phyloP scores from a whole-genome alignment of 1,140 invertebrate species.

The Halictus rubicundus region DNA sequence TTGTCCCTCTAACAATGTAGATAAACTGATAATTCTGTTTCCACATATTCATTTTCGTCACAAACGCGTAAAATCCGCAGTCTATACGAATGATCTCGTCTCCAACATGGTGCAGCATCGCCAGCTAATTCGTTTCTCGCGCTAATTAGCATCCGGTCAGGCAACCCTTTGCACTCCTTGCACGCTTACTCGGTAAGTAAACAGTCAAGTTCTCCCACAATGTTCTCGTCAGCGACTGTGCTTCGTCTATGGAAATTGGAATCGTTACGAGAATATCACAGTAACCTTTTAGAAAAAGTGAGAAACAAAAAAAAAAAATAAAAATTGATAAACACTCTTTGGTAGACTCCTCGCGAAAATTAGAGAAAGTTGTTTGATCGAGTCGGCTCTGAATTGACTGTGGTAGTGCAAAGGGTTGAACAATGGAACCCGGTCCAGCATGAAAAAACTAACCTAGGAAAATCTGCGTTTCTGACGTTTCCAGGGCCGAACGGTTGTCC shows the following conservation, averaged over 20 bases:
- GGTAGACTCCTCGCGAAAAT: background rate
- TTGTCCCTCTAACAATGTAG: too few species aligned
- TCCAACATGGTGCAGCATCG: constrained; percentile 11
- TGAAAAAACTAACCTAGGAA: constrained; percentile 50
- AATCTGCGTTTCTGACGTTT: constrained; percentile 73
- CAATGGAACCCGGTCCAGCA: background rate
- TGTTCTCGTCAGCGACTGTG: background rate
- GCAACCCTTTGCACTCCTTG: constrained; percentile 40
- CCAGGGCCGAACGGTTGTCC: constrained; percentile 98
- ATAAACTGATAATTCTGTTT: too few species aligned
- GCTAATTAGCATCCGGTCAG: constrained; percentile 5
- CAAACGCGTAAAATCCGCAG: too few species aligned
- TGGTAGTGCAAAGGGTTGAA: constrained; percentile 37
- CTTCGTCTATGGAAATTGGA: background rate
- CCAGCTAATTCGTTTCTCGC: background rate
- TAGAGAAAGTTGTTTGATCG: background rate
- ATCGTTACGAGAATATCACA: background rate
- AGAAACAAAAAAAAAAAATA: too few species aligned
- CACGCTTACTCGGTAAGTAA: constrained; percentile 10
- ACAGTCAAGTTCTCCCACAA: constrained; percentile 19
- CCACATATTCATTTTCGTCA: too few species aligned
- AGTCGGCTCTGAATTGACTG: constrained; percentile 7
- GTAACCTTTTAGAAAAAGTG: too few species aligned
- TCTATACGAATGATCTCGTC: constrained; percentile 10
- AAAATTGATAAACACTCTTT: too few species aligned